These are phyloP conservation scores for Hippopotamus amphibius DNA, from an alignment of 2,113 vertebrate genomes.

Conservation along the genomic window DNA sequence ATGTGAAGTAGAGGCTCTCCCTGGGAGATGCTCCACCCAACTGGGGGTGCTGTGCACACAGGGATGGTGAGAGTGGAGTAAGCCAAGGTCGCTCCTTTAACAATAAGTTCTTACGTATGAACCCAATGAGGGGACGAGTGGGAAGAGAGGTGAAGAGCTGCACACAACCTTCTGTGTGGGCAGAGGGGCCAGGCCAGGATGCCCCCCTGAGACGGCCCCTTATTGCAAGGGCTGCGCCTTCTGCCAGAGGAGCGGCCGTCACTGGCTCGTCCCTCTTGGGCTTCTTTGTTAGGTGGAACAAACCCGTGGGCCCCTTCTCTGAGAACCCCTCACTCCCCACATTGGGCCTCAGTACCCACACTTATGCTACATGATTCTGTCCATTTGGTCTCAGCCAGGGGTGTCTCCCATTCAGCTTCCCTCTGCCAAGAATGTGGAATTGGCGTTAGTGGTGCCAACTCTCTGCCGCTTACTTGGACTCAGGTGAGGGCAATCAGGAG, in stretches of 20 bases:
- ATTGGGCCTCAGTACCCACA: rapidly evolving
- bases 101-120: rapidly evolving
- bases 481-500: background rate
- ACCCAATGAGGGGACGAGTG: background rate
- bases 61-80: background rate
- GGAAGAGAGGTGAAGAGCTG: background rate
- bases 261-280: rapidly evolving
- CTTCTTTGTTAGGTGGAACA: background rate
- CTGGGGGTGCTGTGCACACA: no score
- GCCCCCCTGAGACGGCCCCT: rapidly evolving
- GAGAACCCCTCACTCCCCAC: background rate
- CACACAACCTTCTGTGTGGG: background rate
- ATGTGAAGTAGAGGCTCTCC: rapidly evolving
- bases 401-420: background rate
- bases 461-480: background rate
- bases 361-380: rapidly evolving
- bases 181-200: background rate
- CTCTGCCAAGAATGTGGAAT: background rate
- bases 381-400: background rate
- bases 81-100: background rate
- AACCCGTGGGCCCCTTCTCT: no score
- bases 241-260: background rate
- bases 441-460: background rate
- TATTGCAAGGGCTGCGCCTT: rapidly evolving
- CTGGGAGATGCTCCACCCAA: background rate